These are phyloP conservation scores for Temnopleurus reevesii DNA, from an alignment of 53 echinoderm and acorn worm genomes.

Conservation along the genomic window DNA sequence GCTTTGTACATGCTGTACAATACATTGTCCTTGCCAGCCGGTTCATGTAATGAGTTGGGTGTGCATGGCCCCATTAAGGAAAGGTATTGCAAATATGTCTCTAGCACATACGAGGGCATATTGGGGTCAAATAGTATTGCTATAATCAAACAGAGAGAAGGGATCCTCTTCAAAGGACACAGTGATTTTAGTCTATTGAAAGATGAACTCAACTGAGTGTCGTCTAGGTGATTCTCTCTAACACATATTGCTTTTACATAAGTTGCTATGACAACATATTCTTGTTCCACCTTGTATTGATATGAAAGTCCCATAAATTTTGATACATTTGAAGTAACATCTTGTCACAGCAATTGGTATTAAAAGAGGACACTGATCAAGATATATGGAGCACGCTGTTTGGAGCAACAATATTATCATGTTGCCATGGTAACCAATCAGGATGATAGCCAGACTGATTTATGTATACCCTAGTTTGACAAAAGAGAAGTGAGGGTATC, in stretches of 20 bases:
- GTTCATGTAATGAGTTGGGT: background rate
- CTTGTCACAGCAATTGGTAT: too few species aligned
- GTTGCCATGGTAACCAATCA: background rate
- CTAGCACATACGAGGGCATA: background rate
- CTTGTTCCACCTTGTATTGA: background rate
- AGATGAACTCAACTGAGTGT: background rate
- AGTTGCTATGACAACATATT: background rate
- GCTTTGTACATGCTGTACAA: background rate
- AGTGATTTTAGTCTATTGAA: background rate
- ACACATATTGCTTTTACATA: background rate
- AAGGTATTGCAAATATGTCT: constrained; percentile 53
- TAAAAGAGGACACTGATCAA: too few species aligned
- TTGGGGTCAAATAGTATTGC: background rate
- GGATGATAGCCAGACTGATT: constrained; percentile 15
- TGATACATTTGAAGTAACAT: too few species aligned
- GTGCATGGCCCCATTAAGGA: constrained; percentile 52
- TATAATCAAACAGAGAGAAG: constrained; percentile 20
- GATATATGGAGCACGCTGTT: too few species aligned
- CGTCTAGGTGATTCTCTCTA: background rate
- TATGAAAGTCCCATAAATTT: too few species aligned
- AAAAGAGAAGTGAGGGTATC: background rate
- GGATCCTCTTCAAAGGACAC: background rate
- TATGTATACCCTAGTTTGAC: background rate
- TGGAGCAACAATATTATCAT: too few species aligned
- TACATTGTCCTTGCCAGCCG: background rate